Conservation (phyloP, 2,888 invertebrate species). For the Pandemis heparana region DNA sequence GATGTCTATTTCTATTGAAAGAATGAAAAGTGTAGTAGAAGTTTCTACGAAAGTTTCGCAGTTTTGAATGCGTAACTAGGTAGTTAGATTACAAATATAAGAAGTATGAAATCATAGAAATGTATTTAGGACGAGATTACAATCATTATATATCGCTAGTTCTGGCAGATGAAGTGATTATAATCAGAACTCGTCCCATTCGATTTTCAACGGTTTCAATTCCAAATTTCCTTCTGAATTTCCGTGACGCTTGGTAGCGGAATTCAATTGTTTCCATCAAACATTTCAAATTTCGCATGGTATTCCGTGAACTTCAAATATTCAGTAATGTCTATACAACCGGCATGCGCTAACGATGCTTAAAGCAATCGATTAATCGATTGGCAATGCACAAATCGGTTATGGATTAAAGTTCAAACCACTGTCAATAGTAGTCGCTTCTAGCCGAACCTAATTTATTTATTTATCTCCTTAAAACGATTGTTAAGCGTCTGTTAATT, state of each 20-base stretch:
- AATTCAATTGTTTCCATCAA: background rate
- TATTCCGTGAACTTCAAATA: background rate
- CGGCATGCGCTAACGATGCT: conserved; percentile 6
- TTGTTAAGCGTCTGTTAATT: too few relatives aligned
- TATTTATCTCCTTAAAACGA: background rate
- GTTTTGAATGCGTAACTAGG: too few relatives aligned
- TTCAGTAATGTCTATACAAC: background rate
- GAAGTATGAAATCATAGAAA: too few relatives aligned
- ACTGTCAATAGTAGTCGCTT: background rate
- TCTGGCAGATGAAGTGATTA: background rate
- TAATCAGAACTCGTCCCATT: background rate
- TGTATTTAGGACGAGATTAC: background rate
- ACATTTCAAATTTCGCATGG: background rate
- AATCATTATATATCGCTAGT: background rate
- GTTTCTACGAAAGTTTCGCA: too few relatives aligned
- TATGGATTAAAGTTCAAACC: conserved; percentile 6
- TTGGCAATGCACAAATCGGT: conserved; percentile 9
- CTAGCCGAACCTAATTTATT: background rate
- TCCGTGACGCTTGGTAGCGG: background rate
- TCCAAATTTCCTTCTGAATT: background rate
- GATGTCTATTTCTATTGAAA: too few relatives aligned
- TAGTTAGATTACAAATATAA: too few relatives aligned
- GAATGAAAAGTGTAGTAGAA: too few relatives aligned
- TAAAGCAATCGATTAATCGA: conserved; percentile 15
- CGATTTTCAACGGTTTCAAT: background rate